Conservation (phyloP, 1,140 invertebrate genomes). For the Gonioctena quinquepunctata region DNA sequence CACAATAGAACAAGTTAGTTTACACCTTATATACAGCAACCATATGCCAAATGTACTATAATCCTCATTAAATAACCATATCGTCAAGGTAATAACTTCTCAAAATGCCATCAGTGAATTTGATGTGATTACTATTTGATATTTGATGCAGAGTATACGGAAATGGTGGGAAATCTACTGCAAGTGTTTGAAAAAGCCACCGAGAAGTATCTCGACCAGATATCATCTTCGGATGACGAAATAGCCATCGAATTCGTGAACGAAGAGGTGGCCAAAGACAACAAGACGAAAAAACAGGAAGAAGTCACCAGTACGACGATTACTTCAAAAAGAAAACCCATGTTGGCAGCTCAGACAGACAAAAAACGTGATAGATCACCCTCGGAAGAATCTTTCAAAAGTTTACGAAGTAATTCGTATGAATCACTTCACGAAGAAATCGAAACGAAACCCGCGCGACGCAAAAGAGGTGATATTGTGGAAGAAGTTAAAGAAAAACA, state of each 20-base stretch:
- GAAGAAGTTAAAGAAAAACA: background rate
- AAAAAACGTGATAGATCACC: conserved; percentile 38
- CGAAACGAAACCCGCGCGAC: conserved; percentile 11
- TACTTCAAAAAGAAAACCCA: conserved; percentile 36
- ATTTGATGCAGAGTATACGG: conserved; percentile 76
- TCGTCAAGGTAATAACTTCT: no score
- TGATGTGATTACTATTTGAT: background rate
- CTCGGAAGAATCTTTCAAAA: conserved; percentile 37
- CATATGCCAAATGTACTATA: no score
- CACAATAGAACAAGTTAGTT: no score
- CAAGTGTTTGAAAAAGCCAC: conserved; percentile 78
- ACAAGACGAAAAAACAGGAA: conserved; percentile 24
- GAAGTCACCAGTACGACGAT: conserved; percentile 19
- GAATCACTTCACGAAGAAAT: conserved; percentile 24
- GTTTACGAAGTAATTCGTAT: conserved; percentile 32
- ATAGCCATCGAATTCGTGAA: conserved; percentile 68
- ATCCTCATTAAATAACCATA: no score
- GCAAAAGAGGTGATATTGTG: conserved; percentile 12
- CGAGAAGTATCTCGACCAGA: conserved; percentile 77
- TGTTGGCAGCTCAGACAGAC: conserved; percentile 38
- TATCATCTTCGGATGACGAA: conserved; percentile 78
- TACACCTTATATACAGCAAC: no score
- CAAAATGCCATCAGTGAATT: no score
- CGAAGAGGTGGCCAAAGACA: conserved; percentile 23
- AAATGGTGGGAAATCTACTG: conserved; percentile 83